A percentile compares a stretch with the other conserved stretches of the same genome.
Evolutionary conservation across 2,797 vertebrate species (phyloP).

Genomic region (Gymnodraco acuticeps): DNA sequence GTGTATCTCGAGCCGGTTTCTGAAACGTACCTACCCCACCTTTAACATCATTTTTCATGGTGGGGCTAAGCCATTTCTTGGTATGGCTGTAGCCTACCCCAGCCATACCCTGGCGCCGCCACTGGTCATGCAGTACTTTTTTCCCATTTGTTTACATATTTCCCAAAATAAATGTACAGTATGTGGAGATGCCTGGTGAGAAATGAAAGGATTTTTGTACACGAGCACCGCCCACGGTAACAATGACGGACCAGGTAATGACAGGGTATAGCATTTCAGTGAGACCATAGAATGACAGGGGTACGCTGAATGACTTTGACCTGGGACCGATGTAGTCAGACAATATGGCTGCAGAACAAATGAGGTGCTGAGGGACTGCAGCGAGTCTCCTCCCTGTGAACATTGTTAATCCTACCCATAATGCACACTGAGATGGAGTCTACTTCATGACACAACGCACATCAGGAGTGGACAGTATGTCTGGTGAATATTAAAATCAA

Average conservation of each 20-base stretch:
- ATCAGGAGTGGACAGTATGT: conserved; percentile 21
- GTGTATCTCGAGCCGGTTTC: no score
- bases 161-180: conserved; percentile 46
- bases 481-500: conserved; percentile 34
- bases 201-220: conserved; percentile 38
- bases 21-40: no score
- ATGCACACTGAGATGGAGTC: conserved; percentile 32
- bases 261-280: conserved; percentile 49
- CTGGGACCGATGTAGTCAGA: conserved; percentile 38
- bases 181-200: background rate
- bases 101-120: no score
- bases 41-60: no score
- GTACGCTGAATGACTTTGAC: conserved; percentile 52
- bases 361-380: conserved; percentile 61
- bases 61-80: no score
- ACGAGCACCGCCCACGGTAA: conserved; percentile 19
- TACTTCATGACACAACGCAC: conserved; percentile 1
- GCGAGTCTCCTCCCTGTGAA: conserved; percentile 26
- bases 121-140: background rate
- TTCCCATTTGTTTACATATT: conserved; percentile 24
- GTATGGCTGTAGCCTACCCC: no score
- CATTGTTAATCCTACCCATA: conserved; percentile 15
- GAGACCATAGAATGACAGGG: conserved; percentile 35
- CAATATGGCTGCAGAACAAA: conserved; percentile 48
- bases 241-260: conserved; percentile 39